phyloP scores from a whole-genome alignment of 2,888 invertebrate species.

The Ectobius pallidus region DNA sequence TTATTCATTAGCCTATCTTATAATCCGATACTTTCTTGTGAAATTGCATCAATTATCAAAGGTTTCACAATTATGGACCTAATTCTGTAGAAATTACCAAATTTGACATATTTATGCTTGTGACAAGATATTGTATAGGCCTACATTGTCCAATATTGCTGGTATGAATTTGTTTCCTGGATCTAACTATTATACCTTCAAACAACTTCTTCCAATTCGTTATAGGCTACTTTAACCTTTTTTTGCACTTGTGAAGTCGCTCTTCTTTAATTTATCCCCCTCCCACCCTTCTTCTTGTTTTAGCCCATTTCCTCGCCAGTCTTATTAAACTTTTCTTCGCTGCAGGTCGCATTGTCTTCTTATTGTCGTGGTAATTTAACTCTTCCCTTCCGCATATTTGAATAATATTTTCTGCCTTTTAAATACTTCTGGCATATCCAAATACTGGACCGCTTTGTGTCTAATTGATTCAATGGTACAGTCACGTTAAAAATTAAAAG shows the following conservation, averaged over 20 bases:
- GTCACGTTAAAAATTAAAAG: neutral
- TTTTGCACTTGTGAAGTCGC: neutral
- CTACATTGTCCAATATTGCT: no score
- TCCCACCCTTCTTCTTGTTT: neutral
- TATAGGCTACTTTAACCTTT: constrained; percentile 3
- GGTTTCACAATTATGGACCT: no score
- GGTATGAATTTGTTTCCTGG: no score
- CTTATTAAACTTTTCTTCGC: constrained; percentile 1
- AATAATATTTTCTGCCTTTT: neutral
- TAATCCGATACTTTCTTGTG: no score
- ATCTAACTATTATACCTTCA: no score
- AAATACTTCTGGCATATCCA: no score
- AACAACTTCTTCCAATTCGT: neutral
- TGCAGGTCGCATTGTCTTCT: neutral
- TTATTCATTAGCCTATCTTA: no score
- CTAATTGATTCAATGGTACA: neutral
- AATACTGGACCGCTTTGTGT: neutral
- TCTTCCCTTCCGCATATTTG: neutral
- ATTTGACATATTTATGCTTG: no score
- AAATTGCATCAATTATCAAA: no score
- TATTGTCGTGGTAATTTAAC: constrained; percentile 2
- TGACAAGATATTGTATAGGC: no score
- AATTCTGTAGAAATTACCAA: no score
- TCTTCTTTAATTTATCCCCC: constrained; percentile 1
- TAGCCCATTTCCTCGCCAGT: neutral